Evolutionary conservation across 2,888 invertebrate species (phyloP).

Genomic region (Perdita meconis): DNA sequence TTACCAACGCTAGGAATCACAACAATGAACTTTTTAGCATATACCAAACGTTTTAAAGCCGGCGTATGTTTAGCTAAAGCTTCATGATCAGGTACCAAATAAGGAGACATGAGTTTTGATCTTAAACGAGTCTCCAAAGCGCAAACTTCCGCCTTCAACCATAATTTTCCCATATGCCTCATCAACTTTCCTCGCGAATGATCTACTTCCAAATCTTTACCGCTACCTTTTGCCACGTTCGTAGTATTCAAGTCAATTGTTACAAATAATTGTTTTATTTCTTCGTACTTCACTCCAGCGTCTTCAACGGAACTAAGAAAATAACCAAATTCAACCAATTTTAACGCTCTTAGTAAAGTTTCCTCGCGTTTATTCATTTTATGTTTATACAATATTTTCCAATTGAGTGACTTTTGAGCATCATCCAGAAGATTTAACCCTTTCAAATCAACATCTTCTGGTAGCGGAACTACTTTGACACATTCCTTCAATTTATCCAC

Average conservation of each 20-base stretch:
- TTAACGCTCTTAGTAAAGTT: conserved; percentile 90
- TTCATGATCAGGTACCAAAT: conserved; percentile 94
- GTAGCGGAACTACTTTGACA: conserved; percentile 88
- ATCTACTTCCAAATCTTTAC: conserved; percentile 72
- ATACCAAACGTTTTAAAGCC: conserved; percentile 92
- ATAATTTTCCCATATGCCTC: conserved; percentile 94
- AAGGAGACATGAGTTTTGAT: conserved; percentile 89
- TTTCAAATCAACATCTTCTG: conserved; percentile 91
- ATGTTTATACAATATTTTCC: conserved; percentile 87
- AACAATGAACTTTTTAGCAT: conserved; percentile 93
- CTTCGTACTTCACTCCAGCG: conserved; percentile 89
- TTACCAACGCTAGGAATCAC: conserved; percentile 95
- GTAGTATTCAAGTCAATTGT: conserved; percentile 59
- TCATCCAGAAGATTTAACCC: conserved; percentile 89
- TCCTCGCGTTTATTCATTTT: conserved; percentile 88
- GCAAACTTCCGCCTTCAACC: conserved; percentile 94
- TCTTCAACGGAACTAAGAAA: conserved; percentile 88
- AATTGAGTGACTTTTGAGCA: conserved; percentile 89
- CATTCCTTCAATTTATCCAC: conserved; percentile 86
- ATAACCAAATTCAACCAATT: conserved; percentile 92
- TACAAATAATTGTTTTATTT: conserved; percentile 80
- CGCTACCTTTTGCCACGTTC: conserved; percentile 28
- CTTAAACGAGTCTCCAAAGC: conserved; percentile 91
- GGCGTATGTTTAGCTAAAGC: conserved; percentile 91
- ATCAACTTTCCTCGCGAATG: conserved; percentile 87